Percentiles rank a stretch among this genome's conserved stretches.
Evolutionary conservation across 2,113 vertebrate genomes (phyloP).

Genomic region (Anguilla japonica): DNA sequence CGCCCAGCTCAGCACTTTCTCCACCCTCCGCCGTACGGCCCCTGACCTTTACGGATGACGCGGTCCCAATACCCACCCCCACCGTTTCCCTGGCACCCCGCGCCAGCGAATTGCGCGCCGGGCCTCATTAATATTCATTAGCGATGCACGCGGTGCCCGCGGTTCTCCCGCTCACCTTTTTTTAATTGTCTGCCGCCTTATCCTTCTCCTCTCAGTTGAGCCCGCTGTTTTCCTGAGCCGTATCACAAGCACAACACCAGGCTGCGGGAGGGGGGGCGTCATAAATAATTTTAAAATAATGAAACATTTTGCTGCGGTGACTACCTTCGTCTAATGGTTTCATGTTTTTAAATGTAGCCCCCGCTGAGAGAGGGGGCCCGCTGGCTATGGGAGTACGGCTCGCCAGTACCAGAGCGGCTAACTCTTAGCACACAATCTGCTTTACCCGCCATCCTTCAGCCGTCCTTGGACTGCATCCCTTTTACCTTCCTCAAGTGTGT

Average conservation of each 20-base stretch:
- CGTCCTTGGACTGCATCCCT: not conserved
- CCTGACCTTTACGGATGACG: constrained; percentile 31
- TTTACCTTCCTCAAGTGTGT: not conserved
- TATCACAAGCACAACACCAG: constrained; percentile 43
- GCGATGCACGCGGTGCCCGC: constrained; percentile 23
- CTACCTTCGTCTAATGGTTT: constrained; percentile 31
- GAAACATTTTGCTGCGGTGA: constrained; percentile 25
- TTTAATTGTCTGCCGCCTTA: constrained; percentile 53
- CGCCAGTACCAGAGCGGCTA: not conserved
- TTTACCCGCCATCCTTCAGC: not conserved
- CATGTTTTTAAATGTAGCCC: constrained; percentile 35
- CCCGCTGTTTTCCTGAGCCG: constrained; percentile 38
- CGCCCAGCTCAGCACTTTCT: not conserved
- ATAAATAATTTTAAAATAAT: constrained; percentile 45
- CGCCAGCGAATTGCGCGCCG: constrained; percentile 42
- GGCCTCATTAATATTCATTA: constrained; percentile 54
- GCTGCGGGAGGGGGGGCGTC: constrained; percentile 21
- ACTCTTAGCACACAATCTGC: not conserved
- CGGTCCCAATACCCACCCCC: constrained; percentile 11
- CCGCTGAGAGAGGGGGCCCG: constrained; percentile 2
- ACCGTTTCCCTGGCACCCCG: not conserved
- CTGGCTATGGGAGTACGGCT: constrained; percentile 19
- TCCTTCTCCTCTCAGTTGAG: constrained; percentile 37
- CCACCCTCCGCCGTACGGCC: constrained; percentile 8
- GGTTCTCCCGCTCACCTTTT: constrained; percentile 37